These are phyloP conservation scores for Gasterosteus aculeatus DNA, from an alignment of 2,113 vertebrate species.

Conservation along the genomic window DNA sequence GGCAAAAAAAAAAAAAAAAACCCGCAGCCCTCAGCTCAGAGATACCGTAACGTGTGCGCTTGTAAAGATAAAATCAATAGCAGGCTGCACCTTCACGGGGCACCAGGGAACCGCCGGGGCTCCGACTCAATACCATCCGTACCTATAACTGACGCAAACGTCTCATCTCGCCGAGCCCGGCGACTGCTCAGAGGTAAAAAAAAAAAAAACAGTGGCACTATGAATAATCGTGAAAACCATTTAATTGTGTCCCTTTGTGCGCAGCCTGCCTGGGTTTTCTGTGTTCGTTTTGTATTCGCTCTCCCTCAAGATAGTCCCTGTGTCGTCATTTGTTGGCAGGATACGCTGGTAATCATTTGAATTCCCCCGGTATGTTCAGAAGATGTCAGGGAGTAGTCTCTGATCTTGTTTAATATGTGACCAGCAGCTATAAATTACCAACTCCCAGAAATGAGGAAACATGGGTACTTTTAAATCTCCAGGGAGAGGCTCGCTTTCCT, in stretches of 20 bases:
- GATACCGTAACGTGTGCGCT: constrained; percentile 61
- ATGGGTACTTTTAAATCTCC: constrained; percentile 74
- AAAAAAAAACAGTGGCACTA: constrained; percentile 39
- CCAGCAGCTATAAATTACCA: constrained; percentile 82
- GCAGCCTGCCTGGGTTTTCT: constrained; percentile 43
- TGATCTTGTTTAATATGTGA: constrained; percentile 83
- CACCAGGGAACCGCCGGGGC: constrained; percentile 51
- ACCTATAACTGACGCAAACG: constrained; percentile 61
- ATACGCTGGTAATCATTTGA: constrained; percentile 78
- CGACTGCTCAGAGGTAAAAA: constrained; percentile 63
- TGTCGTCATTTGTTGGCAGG: constrained; percentile 80
- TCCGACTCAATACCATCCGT: constrained; percentile 44
- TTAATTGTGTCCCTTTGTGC: constrained; percentile 75
- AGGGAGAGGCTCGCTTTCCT: constrained; percentile 57
- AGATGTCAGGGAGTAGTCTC: constrained; percentile 78
- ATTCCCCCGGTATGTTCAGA: constrained; percentile 79
- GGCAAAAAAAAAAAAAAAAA: constrained; percentile 29
- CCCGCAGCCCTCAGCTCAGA: constrained; percentile 54
- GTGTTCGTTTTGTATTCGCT: constrained; percentile 57
- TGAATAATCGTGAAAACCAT: constrained; percentile 73
- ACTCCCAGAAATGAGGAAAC: constrained; percentile 79
- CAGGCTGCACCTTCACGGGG: constrained; percentile 55
- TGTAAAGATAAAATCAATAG: constrained; percentile 70
- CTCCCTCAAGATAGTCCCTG: constrained; percentile 69
- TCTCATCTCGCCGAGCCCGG: constrained; percentile 52